Conservation (phyloP, 2,888 invertebrate genomes). For the Hofmannophila pseudospretella region DNA sequence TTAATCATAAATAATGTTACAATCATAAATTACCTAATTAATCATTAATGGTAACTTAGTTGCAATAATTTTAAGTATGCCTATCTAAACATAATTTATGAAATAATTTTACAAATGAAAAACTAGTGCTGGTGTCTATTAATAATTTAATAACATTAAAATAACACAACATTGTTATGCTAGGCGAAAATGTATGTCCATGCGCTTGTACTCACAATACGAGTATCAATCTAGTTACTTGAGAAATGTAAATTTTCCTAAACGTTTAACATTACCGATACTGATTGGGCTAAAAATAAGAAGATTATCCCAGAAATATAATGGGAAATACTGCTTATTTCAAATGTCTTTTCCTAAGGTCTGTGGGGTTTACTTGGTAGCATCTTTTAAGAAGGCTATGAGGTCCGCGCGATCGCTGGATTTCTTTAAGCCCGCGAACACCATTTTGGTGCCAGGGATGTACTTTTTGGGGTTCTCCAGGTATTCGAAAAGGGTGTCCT, state of each 20-base stretch:
- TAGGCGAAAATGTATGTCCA: constrained; percentile 16
- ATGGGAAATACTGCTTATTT: constrained; percentile 54
- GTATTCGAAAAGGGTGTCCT: constrained; percentile 96
- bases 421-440: constrained; percentile 98
- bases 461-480: constrained; percentile 99
- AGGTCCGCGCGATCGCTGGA: constrained; percentile 94
- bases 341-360: constrained; percentile 28
- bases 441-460: constrained; percentile 99
- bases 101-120: constrained; percentile 46
- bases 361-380: constrained; percentile 82
- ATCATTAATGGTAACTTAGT: constrained; percentile 41
- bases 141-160: constrained; percentile 66
- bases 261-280: constrained; percentile 15
- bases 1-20: constrained; percentile 2
- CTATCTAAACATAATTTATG: constrained; percentile 10
- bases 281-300: constrained; percentile 35
- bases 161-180: constrained; percentile 51
- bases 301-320: constrained; percentile 50
- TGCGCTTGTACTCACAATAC: constrained; percentile 39
- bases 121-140: constrained; percentile 44
- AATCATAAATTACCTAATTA: constrained; percentile 24
- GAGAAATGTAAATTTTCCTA: constrained; percentile 19
- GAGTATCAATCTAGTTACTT: constrained; percentile 2
- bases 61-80: constrained; percentile 11
- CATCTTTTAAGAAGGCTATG: constrained; percentile 92